Evolutionary conservation across 2,888 invertebrate genomes (phyloP).

Genomic region (Cantharis rufa): DNA sequence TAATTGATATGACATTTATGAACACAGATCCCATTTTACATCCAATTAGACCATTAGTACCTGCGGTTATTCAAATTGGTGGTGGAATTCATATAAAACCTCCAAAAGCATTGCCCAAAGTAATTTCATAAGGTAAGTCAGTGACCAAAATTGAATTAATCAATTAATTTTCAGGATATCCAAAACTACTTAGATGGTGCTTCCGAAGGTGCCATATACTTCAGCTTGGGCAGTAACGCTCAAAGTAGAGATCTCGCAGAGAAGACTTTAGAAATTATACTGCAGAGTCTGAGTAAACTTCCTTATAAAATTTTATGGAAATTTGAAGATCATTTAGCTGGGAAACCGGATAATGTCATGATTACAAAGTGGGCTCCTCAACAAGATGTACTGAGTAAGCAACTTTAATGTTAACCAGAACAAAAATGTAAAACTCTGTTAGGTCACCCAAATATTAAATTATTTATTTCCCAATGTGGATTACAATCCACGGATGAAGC

Average conservation of each 20-base stretch:
- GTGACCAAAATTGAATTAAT: not conserved
- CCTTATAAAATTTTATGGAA: slow-evolving; percentile 56
- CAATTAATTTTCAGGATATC: not conserved
- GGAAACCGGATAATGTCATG: slow-evolving; percentile 50
- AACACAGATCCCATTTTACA: not conserved
- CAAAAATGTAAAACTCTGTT: not conserved
- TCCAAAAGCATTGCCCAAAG: not conserved
- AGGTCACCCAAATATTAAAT: not conserved
- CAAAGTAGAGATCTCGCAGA: slow-evolving; percentile 24
- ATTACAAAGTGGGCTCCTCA: slow-evolving; percentile 54
- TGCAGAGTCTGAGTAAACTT: slow-evolving; percentile 49
- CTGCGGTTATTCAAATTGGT: not conserved
- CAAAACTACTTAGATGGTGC: not conserved
- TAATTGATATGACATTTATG: not conserved
- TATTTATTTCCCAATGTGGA: not conserved
- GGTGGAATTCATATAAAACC: not conserved
- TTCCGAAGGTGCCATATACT: slow-evolving; percentile 35
- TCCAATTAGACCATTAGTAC: not conserved
- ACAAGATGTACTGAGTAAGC: slow-evolving; percentile 50
- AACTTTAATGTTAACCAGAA: not conserved
- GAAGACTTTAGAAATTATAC: slow-evolving; percentile 42
- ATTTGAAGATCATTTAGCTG: slow-evolving; percentile 46
- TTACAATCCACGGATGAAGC: not conserved
- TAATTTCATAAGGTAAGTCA: not conserved
- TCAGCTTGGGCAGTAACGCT: slow-evolving; percentile 10